Conservation (phyloP, 1,140 invertebrate genomes). For the Pogonognathellus flavescens region DNA sequence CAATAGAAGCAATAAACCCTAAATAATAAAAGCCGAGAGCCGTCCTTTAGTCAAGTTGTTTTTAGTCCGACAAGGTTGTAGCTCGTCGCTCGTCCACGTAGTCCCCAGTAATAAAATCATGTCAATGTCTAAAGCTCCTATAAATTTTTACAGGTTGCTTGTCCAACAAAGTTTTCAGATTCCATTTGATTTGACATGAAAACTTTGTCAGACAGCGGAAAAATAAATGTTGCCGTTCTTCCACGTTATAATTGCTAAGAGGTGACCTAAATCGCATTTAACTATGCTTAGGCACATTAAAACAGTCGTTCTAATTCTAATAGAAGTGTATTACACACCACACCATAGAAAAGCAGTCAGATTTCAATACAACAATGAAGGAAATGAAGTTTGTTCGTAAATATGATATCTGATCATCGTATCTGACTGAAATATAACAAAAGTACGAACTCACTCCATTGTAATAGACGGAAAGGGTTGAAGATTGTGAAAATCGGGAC, state of each 20-base stretch:
- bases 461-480: not conserved
- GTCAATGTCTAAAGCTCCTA: slow-evolving; percentile 35
- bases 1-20: slow-evolving; percentile 26
- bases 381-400: not conserved
- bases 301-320: too few species aligned
- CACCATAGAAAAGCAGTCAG: too few species aligned
- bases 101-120: slow-evolving; percentile 39
- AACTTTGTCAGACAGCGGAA: slow-evolving; percentile 25
- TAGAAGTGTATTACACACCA: too few species aligned
- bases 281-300: too few species aligned
- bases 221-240: not conserved
- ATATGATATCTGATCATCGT: not conserved
- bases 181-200: slow-evolving; percentile 37
- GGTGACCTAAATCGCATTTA: slow-evolving; percentile 19
- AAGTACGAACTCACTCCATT: not conserved
- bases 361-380: not conserved
- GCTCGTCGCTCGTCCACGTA: not conserved
- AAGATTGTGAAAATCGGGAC: too few species aligned
- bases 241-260: slow-evolving; percentile 24
- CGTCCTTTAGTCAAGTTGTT: slow-evolving; percentile 8
- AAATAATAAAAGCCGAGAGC: slow-evolving; percentile 17
- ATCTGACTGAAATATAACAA: not conserved
- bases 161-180: slow-evolving; percentile 41
- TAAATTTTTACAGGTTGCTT: slow-evolving; percentile 49
- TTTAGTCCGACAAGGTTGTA: not conserved